Conservation (phyloP, 2,113 vertebrate species). For the Enhydra lutris region DNA sequence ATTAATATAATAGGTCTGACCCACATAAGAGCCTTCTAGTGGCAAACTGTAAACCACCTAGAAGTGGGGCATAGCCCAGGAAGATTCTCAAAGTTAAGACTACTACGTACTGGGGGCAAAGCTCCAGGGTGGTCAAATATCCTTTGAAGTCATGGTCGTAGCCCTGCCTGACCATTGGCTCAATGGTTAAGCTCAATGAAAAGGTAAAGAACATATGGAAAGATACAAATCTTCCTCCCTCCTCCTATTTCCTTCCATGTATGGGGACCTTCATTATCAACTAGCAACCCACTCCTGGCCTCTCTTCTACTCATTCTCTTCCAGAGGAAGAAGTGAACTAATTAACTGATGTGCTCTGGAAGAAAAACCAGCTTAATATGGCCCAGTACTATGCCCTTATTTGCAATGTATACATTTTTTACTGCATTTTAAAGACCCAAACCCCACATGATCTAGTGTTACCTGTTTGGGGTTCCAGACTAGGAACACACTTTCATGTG, state of each 20-base stretch:
- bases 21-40: background rate
- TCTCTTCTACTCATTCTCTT: background rate
- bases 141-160: background rate
- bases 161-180: background rate
- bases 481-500: background rate
- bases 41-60: background rate
- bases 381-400: background rate
- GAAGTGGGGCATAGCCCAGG: background rate
- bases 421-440: conserved; percentile 1
- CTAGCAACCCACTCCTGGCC: background rate
- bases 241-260: background rate
- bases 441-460: background rate
- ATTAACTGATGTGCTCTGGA: background rate
- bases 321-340: background rate
- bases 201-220: background rate
- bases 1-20: background rate
- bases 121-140: background rate
- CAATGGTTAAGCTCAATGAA: background rate
- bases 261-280: background rate
- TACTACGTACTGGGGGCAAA: background rate
- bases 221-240: background rate
- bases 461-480: background rate
- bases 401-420: background rate
- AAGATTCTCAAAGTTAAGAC: background rate
- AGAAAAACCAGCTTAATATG: background rate